phyloP scores from a whole-genome alignment of 2,888 invertebrate genomes.

The Cosmia trapezina region DNA sequence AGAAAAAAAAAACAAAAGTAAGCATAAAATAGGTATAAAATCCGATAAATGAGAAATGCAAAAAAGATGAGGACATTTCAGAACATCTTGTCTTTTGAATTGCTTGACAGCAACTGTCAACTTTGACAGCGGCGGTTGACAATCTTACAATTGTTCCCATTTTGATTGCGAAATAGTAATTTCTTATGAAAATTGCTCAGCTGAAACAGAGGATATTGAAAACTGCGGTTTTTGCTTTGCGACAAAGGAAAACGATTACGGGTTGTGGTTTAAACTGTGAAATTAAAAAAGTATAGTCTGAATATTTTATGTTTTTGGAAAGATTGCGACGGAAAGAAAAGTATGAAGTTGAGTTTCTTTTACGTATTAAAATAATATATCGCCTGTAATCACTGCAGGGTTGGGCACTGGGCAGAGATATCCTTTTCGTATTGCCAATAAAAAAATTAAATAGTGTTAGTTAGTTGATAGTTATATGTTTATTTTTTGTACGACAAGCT shows the following conservation, averaged over 20 bases:
- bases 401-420: too few species aligned
- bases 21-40: slow-evolving; percentile 21
- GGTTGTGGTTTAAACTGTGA: slow-evolving; percentile 18
- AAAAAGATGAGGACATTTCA: slow-evolving; percentile 51
- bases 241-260: slow-evolving; percentile 38
- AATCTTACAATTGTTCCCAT: slow-evolving; percentile 50
- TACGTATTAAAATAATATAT: too few species aligned
- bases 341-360: background rate
- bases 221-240: slow-evolving; percentile 40
- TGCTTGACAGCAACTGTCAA: slow-evolving; percentile 59
- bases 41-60: slow-evolving; percentile 46
- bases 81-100: slow-evolving; percentile 47
- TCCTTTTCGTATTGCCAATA: too few species aligned
- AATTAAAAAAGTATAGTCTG: slow-evolving; percentile 33
- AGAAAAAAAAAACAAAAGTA: slow-evolving; percentile 26
- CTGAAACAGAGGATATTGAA: slow-evolving; percentile 56
- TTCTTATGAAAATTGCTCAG: slow-evolving; percentile 62
- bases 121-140: slow-evolving; percentile 56
- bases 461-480: too few species aligned
- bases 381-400: too few species aligned
- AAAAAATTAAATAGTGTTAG: too few species aligned
- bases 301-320: slow-evolving; percentile 9
- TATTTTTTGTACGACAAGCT: too few species aligned
- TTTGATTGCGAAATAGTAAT: slow-evolving; percentile 62
- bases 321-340: background rate